Base-by-base conservation (phyloP, 2,888 invertebrate species). In the Hesperia comma region DNA sequence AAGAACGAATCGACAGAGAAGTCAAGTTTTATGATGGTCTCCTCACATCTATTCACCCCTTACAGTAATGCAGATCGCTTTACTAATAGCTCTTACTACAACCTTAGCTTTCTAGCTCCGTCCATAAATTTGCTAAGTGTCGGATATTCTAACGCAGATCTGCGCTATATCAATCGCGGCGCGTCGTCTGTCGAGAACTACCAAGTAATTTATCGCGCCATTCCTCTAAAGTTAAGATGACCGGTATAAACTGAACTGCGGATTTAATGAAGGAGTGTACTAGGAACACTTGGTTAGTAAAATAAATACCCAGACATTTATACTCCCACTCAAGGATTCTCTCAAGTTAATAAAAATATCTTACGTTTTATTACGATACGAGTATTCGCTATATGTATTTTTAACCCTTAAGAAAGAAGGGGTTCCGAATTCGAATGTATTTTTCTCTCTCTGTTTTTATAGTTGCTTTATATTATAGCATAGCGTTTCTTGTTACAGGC, bases 241-340 rank as follows among this genome's bases (percentile, higher is more conserved):
- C 57, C 54, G 37, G 15, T 66, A 41, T 43, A 70, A 72, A 60
- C 43, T 32, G 60, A 66, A 54, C 43, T 66, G 33, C 14, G 53
- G 15, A 19, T 15, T 10, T 19, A 60, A 54, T 37, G 51, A 53
- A 33, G 14, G 8, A 55, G 1, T 15, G 54, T 8, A 55, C 32
- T 40, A 14, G 6, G 17, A 33, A 56, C 6, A 15, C 10, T 40
- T 56, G 14, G 15, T 56, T 40, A 26, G 26, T 56, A 33, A 37
- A 14, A 37, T 12, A 37, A 37, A 37, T 37, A 26, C 26, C 26
- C 26, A 26, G n/a, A 37, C 10, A 37, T 37, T 37, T 37, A 12
- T 37, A 37, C 37, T 10, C 8, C 37, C 37, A 12, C 12, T 37
- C 12, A 10, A 10, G 37, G 12, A 12, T 37, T 37, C 37, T 12